Conservation (phyloP, 2,113 vertebrate species). For the Oncorhynchus kisutch region DNA sequence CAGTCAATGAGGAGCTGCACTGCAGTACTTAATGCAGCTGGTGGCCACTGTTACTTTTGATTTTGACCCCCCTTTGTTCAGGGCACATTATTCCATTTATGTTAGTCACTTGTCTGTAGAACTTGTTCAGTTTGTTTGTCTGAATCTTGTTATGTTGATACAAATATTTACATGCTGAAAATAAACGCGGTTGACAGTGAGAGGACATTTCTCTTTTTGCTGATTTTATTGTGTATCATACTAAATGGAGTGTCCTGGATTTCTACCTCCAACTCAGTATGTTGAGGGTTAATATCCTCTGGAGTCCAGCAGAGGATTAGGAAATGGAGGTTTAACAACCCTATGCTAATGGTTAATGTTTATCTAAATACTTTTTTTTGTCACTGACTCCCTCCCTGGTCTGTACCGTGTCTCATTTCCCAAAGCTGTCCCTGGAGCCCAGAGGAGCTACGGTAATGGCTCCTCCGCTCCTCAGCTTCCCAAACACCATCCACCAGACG, state of each 20-base stretch:
- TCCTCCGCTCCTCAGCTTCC: slow-evolving; percentile 63
- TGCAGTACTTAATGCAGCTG: too few species aligned
- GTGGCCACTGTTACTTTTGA: too few species aligned
- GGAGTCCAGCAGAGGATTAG: slow-evolving; percentile 78
- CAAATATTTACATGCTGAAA: too few species aligned
- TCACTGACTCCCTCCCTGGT: slow-evolving; percentile 54
- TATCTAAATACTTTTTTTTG: slow-evolving; percentile 85
- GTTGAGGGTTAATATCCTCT: slow-evolving; percentile 75
- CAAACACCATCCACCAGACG: slow-evolving; percentile 38
- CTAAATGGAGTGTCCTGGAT: slow-evolving; percentile 40
- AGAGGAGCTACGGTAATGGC: slow-evolving; percentile 69
- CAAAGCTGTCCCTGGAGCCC: slow-evolving; percentile 80
- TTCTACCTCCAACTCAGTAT: slow-evolving; percentile 56
- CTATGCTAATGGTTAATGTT: slow-evolving; percentile 82
- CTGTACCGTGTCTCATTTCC: slow-evolving; percentile 74
- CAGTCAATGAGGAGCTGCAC: too few species aligned
- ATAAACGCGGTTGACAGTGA: too few species aligned
- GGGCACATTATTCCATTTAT: too few species aligned
- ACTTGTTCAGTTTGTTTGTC: too few species aligned
- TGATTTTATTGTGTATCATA: too few species aligned
- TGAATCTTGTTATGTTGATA: too few species aligned
- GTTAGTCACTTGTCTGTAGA: too few species aligned
- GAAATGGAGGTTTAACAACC: slow-evolving; percentile 82
- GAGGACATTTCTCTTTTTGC: too few species aligned
- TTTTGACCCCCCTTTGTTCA: too few species aligned